Evolutionary conservation across 2,888 invertebrate species (phyloP).

Genomic region (Lacanobia oleracea): DNA sequence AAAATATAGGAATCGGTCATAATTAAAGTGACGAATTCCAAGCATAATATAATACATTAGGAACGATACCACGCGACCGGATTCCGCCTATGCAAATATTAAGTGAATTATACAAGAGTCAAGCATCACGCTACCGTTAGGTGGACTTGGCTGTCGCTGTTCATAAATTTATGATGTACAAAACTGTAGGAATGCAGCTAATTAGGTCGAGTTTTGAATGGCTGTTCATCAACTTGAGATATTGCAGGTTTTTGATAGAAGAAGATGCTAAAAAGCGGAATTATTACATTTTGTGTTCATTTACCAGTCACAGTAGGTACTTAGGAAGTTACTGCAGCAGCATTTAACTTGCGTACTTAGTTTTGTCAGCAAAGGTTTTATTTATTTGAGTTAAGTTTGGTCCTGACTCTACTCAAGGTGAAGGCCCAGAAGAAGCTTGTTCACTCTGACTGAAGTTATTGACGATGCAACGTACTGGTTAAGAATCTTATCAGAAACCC

Average conservation of each 20-base stretch:
- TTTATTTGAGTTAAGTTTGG: too few relatives aligned
- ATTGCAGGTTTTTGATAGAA: not conserved
- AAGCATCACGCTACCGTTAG: conserved; percentile 67
- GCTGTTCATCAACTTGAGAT: conserved; percentile 10
- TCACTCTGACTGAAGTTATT: too few relatives aligned
- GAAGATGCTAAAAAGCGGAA: not conserved
- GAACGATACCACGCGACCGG: conserved; percentile 55
- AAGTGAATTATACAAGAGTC: conserved; percentile 56
- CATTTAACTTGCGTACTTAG: too few relatives aligned
- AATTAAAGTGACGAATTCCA: conserved; percentile 41
- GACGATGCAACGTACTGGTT: too few relatives aligned
- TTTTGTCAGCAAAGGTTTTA: too few relatives aligned
- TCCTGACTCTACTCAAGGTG: too few relatives aligned
- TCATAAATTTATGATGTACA: conserved; percentile 51
- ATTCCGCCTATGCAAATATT: conserved; percentile 63
- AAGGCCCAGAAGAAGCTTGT: too few relatives aligned
- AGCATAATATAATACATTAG: conserved; percentile 46
- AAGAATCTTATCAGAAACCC: not conserved
- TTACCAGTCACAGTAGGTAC: too few relatives aligned
- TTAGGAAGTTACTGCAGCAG: too few relatives aligned
- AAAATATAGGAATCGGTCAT: not conserved
- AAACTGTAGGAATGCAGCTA: conserved; percentile 44
- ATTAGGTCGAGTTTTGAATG: conserved; percentile 27
- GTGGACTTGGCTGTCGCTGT: conserved; percentile 27
- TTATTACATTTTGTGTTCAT: too few relatives aligned